Evolutionary conservation across 2,888 invertebrate species (phyloP).

Genomic region (Dasypolia templi): DNA sequence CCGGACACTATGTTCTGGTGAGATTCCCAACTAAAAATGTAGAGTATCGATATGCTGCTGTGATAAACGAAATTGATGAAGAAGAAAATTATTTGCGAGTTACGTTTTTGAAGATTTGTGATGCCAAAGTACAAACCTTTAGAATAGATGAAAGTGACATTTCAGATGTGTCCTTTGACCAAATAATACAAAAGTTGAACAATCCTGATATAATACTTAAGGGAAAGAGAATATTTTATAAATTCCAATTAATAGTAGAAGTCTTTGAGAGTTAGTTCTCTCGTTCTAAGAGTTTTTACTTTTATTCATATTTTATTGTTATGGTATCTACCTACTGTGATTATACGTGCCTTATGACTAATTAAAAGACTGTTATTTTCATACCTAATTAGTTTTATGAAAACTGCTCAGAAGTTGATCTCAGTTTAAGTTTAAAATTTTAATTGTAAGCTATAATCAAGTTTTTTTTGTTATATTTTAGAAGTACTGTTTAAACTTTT

Average conservation of each 20-base stretch:
- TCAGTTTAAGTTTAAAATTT: too few relatives aligned
- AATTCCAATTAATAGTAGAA: not conserved
- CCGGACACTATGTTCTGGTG: not conserved
- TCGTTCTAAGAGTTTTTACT: too few relatives aligned
- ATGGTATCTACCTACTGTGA: too few relatives aligned
- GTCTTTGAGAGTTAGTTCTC: not conserved
- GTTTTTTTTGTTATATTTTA: too few relatives aligned
- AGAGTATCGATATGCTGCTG: not conserved
- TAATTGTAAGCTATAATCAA: too few relatives aligned
- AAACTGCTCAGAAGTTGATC: too few relatives aligned
- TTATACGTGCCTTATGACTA: too few relatives aligned
- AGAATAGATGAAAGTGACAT: constrained; percentile 4
- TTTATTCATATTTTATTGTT: too few relatives aligned
- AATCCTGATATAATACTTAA: not conserved
- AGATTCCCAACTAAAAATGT: not conserved
- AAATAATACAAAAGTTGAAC: not conserved
- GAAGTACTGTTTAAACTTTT: too few relatives aligned
- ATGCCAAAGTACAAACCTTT: not conserved
- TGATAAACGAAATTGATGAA: not conserved
- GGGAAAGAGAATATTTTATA: constrained; percentile 6
- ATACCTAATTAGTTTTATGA: too few relatives aligned
- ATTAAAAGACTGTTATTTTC: too few relatives aligned
- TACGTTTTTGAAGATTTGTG: constrained; percentile 3
- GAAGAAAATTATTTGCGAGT: not conserved
- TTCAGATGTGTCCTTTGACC: constrained; percentile 5